A percentile compares a stretch with the other conserved stretches of the same genome.
Evolutionary conservation across 2,888 invertebrate genomes (phyloP).

Genomic region (Phyllotreta cruciferae): DNA sequence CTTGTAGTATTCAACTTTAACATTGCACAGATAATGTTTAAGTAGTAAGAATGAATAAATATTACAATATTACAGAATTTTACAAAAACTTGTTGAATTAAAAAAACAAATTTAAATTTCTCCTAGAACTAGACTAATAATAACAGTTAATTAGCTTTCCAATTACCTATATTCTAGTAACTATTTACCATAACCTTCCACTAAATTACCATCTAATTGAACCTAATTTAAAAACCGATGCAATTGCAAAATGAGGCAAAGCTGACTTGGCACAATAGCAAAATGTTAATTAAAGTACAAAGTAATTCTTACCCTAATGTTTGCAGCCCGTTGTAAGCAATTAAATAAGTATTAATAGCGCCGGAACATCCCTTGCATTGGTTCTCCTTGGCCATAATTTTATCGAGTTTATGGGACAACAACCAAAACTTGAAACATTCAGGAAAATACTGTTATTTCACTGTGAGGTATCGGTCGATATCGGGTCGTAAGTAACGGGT

Average conservation of each 20-base stretch:
- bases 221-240: neutral
- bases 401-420: too few species aligned
- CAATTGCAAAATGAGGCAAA: neutral
- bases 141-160: too few species aligned
- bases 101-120: too few species aligned
- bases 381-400: constrained; percentile 14
- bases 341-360: constrained; percentile 69
- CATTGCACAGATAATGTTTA: too few species aligned
- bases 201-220: too few species aligned
- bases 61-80: too few species aligned
- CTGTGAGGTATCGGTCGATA: neutral
- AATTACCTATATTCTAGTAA: too few species aligned
- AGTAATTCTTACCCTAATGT: constrained; percentile 69
- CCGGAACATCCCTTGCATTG: constrained; percentile 62
- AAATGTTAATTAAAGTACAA: constrained; percentile 36
- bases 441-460: constrained; percentile 2
- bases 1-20: too few species aligned
- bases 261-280: constrained; percentile 2
- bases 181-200: too few species aligned
- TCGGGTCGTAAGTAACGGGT: neutral
- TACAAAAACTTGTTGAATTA: too few species aligned
- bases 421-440: constrained; percentile 3
- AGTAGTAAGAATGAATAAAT: too few species aligned
- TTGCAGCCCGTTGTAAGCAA: constrained; percentile 76
- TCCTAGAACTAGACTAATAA: too few species aligned